phyloP scores from a whole-genome alignment of 2,797 vertebrate genomes.

The Emys orbicularis region DNA sequence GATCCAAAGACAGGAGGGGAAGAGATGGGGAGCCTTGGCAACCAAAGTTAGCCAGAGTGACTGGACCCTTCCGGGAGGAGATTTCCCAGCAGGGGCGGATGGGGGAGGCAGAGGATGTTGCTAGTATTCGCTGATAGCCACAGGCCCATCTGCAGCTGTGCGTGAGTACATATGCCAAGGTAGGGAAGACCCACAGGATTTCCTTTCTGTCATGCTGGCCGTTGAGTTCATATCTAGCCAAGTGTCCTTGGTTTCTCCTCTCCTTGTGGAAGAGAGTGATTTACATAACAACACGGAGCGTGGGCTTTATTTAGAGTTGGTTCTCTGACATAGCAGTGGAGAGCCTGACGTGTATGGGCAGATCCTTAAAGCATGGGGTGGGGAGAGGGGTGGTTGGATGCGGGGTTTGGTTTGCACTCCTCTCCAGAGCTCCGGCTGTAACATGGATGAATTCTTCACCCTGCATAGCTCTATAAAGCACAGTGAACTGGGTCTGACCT shows the following conservation, averaged over 20 bases:
- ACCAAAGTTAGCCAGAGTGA: fast-evolving
- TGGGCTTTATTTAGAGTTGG: conserved; percentile 73
- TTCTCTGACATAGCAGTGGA: conserved; percentile 4
- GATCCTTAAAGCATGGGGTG: neutral
- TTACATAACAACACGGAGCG: conserved; percentile 54
- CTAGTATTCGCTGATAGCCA: neutral
- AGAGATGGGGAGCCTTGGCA: neutral
- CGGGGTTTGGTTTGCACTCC: neutral
- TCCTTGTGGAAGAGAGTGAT: conserved; percentile 65
- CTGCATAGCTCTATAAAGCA: neutral
- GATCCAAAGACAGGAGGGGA: neutral
- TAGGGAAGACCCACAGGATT: conserved; percentile 63
- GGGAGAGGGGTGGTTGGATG: too few species aligned
- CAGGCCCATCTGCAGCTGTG: neutral
- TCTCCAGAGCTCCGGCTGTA: neutral
- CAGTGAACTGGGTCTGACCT: neutral
- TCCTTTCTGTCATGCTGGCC: conserved; percentile 43
- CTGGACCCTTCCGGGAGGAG: neutral
- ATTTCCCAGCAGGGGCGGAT: neutral
- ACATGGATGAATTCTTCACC: neutral
- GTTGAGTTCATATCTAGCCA: conserved; percentile 60
- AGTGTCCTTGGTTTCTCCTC: conserved; percentile 64
- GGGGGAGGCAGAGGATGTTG: neutral
- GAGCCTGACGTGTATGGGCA: neutral
- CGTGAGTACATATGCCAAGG: neutral